These are phyloP conservation scores for Ursus arctos DNA, from an alignment of 2,113 vertebrate species.

Conservation along the genomic window DNA sequence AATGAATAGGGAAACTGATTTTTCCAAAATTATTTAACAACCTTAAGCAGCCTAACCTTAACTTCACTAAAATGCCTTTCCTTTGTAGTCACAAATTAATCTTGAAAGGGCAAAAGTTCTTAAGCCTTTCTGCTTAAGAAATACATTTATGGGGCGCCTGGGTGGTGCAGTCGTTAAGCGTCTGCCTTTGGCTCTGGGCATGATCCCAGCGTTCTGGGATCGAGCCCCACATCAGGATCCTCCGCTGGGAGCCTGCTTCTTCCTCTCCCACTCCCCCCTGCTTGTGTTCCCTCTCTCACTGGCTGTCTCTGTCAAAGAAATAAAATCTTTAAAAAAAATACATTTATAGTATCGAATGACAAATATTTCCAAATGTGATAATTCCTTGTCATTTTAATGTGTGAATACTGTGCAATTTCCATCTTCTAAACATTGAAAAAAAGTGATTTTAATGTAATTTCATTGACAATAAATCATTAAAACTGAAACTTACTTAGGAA, in stretches of 20 bases:
- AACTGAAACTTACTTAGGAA: not conserved
- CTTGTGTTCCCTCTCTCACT: too few relatives aligned
- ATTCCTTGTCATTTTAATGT: not conserved
- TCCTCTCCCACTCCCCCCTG: too few relatives aligned
- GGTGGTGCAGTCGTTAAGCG: too few relatives aligned
- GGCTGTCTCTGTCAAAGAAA: too few relatives aligned
- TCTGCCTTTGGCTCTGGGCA: too few relatives aligned
- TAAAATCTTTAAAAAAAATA: not conserved
- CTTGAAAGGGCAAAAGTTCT: not conserved
- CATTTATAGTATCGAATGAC: not conserved
- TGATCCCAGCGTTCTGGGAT: too few relatives aligned
- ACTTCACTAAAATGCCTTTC: not conserved
- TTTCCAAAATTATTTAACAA: not conserved
- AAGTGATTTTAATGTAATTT: not conserved
- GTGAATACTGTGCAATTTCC: not conserved
- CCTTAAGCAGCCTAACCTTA: not conserved
- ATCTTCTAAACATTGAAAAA: not conserved
- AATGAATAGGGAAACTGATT: not conserved
- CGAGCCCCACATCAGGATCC: too few relatives aligned
- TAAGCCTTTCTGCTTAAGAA: not conserved
- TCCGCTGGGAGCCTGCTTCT: too few relatives aligned
- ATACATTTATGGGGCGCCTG: not conserved
- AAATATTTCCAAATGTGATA: not conserved
- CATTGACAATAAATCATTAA: not conserved
- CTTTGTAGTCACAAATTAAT: not conserved